Evolutionary conservation across 2,113 vertebrate species (phyloP), one percentile per base, ranked within the genome.

Genomic region (Heliornis fulica): DNA sequence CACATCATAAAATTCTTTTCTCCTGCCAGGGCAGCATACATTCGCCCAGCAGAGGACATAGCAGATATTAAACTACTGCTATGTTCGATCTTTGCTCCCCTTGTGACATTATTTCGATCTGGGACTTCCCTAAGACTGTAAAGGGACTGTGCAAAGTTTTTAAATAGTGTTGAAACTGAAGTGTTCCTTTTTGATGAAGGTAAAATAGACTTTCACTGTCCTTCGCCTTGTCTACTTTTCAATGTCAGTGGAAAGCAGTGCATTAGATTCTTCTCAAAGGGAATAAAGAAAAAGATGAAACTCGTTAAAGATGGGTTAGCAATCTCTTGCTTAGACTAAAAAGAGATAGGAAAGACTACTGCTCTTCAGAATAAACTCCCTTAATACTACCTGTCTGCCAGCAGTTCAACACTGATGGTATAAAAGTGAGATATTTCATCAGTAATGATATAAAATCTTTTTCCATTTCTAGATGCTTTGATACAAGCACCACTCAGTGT

Each of bases 1-100:
- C 50, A 66, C 54, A 80, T 69, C 53, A 85, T 91, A 82, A 92
- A 97, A 89, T 92, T 72, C 41, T 26, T 14, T 86, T 92, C n/a
- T 74, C 41, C 83, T 83, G 66, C 90, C 88, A 83, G 54, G 36
- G 64, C 64, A 90, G 13, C 56, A 38, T 34, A 70, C 56, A 70
- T 92, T 90, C 5, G 2, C 54, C 54, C 60, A 83, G 76, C 32
- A 92, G 63, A 97, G 83, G 76, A 94, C 92, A 81, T 0, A 93
- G 76, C 50, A 77, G 88, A 46, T 51, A 88, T 60, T 88, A 15
- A 96, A 59, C 53, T 91, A 15, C 56, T 79, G 22, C 53, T 53
- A 5, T 36, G 19, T 36, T 92, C 2, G 0, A 53, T 69, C 93
- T 85, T 77, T 79, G 25, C 32, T 94, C 20, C 45, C 36, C 23